Base-by-base conservation (phyloP, 2,113 vertebrate genomes). In the Centropus bengalensis region DNA sequence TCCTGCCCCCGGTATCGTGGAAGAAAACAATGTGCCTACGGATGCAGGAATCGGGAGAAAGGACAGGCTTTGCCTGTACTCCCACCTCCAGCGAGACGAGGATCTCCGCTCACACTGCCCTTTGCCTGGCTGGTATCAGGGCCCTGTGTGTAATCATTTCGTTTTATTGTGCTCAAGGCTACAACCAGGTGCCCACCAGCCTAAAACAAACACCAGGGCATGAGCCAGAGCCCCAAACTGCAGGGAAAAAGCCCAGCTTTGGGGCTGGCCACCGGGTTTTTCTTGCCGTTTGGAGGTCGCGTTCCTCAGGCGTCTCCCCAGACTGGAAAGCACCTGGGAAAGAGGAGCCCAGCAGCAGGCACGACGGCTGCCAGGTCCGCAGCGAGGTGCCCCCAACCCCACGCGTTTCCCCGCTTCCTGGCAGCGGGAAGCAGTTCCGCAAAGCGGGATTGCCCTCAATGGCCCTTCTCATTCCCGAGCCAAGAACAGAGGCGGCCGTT, bases 21-120 rank as follows among this genome's bases (percentile, higher is more conserved):
- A 88, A 68, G 36, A 66, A 86, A 91, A 76, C 7, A 8, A 75
- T 0, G 4, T 4, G 42, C 18, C 11, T 49, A 62, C 55, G 5
- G 11, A 89, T 55, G 69, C 4, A 21, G 20, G 51, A 74, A 63
- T 24, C 40, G 21, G 69, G 76, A 11, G 22, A 85, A 85, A 91
- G 89, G 71, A 64, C 69, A 23, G 54, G 76, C 27, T 18, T 44
- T 59, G 67, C 32, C 51, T 42, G 71, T 89, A 91, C 75, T 89
- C 74, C 79, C 68, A 55, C 85, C 33, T 79, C 44, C 93, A 86
- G 59, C 2, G 3, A 63, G 44, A 60, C 9, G 45, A 40, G 24
- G 26, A 49, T 42, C 45, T 33, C 47, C 55, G 40, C 38, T 55
- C 70, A 45, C 24, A 2, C 52, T 51, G 70, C 33, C 30, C 64